Conservation (phyloP, 1,140 invertebrate genomes). For the Aphelenchoides avenae region DNA sequence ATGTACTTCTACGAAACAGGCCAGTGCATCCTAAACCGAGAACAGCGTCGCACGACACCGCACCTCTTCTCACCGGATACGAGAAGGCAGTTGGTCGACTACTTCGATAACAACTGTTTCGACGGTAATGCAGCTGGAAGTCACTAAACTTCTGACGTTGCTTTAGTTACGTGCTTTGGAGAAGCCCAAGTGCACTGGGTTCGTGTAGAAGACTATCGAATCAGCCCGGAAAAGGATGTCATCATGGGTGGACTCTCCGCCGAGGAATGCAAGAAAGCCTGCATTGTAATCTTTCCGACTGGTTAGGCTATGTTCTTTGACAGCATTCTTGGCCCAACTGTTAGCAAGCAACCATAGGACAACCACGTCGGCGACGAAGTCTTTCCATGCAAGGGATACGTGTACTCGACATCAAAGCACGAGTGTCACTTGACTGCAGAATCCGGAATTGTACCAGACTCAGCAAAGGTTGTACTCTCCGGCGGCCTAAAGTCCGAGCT, state of each 20-base stretch:
- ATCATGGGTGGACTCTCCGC: slow-evolving; percentile 38
- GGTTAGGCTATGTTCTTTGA: neutral
- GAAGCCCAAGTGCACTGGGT: slow-evolving; percentile 48
- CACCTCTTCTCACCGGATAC: slow-evolving; percentile 41
- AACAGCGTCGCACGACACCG: slow-evolving; percentile 26
- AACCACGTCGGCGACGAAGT: slow-evolving; percentile 44
- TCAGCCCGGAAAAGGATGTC: slow-evolving; percentile 45
- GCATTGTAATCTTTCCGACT: slow-evolving; percentile 26
- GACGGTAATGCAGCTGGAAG: slow-evolving; percentile 38
- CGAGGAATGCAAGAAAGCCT: slow-evolving; percentile 50
- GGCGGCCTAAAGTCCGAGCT: slow-evolving; percentile 29
- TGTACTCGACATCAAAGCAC: slow-evolving; percentile 45
- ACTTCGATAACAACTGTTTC: slow-evolving; percentile 56
- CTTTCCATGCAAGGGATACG: slow-evolving; percentile 55
- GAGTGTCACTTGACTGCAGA: slow-evolving; percentile 53
- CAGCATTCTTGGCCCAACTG: neutral
- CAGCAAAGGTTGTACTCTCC: too few species aligned
- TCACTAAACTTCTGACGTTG: neutral
- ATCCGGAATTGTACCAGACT: slow-evolving; percentile 22
- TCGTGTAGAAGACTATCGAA: slow-evolving; percentile 47
- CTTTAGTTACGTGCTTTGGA: slow-evolving; percentile 43
- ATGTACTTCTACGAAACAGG: slow-evolving; percentile 57
- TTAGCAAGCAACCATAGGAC: slow-evolving; percentile 26
- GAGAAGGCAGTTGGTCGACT: slow-evolving; percentile 48
- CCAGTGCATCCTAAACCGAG: slow-evolving; percentile 55